Conservation (phyloP, 1,140 invertebrate genomes). For the Harlomillsia oculata region DNA sequence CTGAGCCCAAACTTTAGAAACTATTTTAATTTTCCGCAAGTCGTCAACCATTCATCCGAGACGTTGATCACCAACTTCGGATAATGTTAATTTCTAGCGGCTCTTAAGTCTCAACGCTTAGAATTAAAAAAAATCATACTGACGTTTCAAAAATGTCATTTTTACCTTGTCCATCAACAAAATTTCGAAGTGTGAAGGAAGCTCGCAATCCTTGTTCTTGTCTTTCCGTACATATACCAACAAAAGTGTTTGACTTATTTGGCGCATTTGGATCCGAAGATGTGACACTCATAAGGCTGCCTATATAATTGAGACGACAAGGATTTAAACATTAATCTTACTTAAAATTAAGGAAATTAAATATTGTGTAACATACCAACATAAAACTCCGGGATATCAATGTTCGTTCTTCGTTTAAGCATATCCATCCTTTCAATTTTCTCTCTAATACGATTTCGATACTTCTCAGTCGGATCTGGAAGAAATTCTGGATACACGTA, state of each 20-base stretch:
- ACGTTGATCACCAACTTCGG: too few relatives aligned
- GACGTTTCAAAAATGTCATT: conserved; percentile 7
- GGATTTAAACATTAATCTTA: conserved; percentile 3
- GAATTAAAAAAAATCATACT: too few relatives aligned
- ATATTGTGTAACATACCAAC: conserved; percentile 59
- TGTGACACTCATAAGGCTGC: conserved; percentile 84
- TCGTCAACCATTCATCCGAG: too few relatives aligned
- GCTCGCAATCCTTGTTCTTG: conserved; percentile 67
- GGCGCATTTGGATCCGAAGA: conserved; percentile 76
- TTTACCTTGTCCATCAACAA: conserved; percentile 73
- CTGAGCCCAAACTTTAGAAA: too few relatives aligned
- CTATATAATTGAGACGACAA: conserved; percentile 44
- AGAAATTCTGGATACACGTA: conserved; percentile 90
- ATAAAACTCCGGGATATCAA: conserved; percentile 95
- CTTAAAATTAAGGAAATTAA: too few relatives aligned
- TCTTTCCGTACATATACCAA: conserved; percentile 91
- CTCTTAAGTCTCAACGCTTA: too few relatives aligned
- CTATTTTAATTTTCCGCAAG: too few relatives aligned
- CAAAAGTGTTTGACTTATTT: conserved; percentile 76
- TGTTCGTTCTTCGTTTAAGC: conserved; percentile 66
- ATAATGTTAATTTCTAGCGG: too few relatives aligned
- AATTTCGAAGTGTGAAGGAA: conserved; percentile 80
- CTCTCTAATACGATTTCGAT: conserved; percentile 71
- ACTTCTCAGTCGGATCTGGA: conserved; percentile 67
- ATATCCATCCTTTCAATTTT: conserved; percentile 87